phyloP scores from a whole-genome alignment of 53 echinoderm and acorn worm genomes.

The Apostichopus leukothele region DNA sequence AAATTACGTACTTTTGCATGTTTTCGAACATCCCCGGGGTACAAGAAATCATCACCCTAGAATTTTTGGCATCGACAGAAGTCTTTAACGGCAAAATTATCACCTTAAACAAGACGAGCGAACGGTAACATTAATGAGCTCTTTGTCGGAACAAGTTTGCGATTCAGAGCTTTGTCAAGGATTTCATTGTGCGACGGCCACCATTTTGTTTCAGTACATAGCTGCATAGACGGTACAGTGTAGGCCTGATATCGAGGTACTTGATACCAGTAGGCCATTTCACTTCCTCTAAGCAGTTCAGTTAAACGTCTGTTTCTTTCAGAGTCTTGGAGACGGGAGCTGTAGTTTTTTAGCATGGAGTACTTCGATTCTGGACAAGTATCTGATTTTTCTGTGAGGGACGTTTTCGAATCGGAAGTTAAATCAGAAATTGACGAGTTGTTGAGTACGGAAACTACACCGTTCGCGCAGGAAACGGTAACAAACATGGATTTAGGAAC shows the following conservation, averaged over 20 bases:
- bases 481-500: conserved; percentile 45
- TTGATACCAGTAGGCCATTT: no score
- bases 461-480: conserved; percentile 61
- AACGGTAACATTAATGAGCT: neutral
- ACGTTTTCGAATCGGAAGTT: conserved; percentile 91
- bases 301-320: neutral
- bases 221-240: conserved; percentile 10
- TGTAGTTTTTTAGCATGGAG: conserved; percentile 64
- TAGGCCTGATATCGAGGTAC: neutral
- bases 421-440: conserved; percentile 93
- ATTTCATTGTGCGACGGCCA: conserved; percentile 46
- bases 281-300: no score
- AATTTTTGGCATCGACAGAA: neutral
- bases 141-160: conserved; percentile 15
- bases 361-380: conserved; percentile 70
- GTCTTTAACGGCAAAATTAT: neutral
- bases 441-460: conserved; percentile 79
- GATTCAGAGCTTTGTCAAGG: conserved; percentile 38
- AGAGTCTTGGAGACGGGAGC: neutral
- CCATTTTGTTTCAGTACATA: conserved; percentile 25
- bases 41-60: neutral
- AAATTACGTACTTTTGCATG: conserved; percentile 43
- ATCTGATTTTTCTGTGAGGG: conserved; percentile 80
- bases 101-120: neutral
- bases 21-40: neutral